Conservation (phyloP, 1,140 invertebrate species). For the Glomeris maerens region DNA sequence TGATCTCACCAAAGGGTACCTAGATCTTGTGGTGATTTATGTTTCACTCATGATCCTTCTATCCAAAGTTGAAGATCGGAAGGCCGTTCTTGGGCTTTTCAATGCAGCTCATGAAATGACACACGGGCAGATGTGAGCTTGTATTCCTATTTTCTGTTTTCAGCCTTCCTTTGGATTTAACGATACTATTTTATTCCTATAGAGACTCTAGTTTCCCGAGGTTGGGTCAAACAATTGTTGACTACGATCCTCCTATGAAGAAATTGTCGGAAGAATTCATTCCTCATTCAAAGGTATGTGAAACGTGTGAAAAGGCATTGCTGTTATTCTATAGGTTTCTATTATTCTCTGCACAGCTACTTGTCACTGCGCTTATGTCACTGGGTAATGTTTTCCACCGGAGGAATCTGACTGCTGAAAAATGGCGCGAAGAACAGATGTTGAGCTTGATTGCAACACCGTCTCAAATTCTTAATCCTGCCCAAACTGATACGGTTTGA, state of each 20-base stretch:
- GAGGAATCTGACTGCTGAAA: constrained; percentile 82
- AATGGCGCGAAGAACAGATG: constrained; percentile 84
- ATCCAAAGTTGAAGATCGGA: constrained; percentile 91
- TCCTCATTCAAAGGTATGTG: constrained; percentile 62
- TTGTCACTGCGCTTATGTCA: constrained; percentile 72
- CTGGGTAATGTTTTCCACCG: constrained; percentile 71
- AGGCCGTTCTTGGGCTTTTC: constrained; percentile 89
- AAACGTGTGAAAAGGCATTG: neutral
- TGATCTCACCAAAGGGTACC: constrained; percentile 88
- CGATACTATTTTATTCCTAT: constrained; percentile 9
- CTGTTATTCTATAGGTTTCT: neutral
- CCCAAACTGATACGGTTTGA: constrained; percentile 67
- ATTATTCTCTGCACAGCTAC: constrained; percentile 31
- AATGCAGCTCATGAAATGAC: constrained; percentile 96
- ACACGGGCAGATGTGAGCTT: constrained; percentile 53
- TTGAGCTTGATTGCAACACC: constrained; percentile 87
- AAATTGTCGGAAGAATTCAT: constrained; percentile 95
- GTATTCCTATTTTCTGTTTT: constrained; percentile 5
- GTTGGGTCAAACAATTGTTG: constrained; percentile 91
- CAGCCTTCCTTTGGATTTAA: constrained; percentile 10
- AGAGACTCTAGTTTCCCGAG: constrained; percentile 84
- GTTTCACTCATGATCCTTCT: constrained; percentile 90
- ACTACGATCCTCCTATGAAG: constrained; percentile 91
- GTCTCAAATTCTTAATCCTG: constrained; percentile 77
- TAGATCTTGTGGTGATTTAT: constrained; percentile 88